Percentiles rank a stretch among this genome's conserved stretches.
Conservation (phyloP, 2,797 vertebrate species). For the Morelia viridis region DNA sequence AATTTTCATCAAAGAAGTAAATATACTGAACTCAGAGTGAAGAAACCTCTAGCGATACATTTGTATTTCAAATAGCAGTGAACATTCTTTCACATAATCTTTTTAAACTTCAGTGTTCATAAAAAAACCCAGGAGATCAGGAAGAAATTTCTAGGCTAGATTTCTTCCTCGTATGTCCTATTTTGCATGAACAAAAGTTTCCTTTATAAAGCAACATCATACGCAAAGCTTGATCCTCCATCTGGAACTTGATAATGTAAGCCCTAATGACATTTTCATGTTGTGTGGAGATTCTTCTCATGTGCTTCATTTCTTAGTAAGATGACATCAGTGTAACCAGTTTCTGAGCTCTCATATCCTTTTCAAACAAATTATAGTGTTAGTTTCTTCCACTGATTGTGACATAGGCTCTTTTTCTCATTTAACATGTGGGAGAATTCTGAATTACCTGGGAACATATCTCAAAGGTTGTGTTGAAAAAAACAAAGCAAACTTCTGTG, state of each 20-base stretch:
- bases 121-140: background rate
- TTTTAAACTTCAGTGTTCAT: background rate
- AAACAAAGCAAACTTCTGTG: conserved; percentile 8
- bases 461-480: background rate
- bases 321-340: background rate
- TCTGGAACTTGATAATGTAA: background rate
- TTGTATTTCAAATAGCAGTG: background rate
- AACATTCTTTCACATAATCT: background rate
- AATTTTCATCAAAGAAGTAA: background rate
- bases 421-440: background rate
- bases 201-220: background rate
- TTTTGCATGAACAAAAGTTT: background rate
- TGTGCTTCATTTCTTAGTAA: background rate
- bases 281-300: background rate
- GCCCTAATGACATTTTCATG: background rate
- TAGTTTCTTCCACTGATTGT: background rate
- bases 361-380: background rate
- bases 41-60: background rate
- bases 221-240: background rate
- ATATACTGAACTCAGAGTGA: background rate
- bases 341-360: background rate
- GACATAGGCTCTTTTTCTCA: conserved; percentile 9
- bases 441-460: conserved; percentile 18
- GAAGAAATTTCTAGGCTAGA: background rate
- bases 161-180: background rate